Percentiles rank a stretch among this genome's conserved stretches.
These are phyloP conservation scores for Capitella teleta DNA, from an alignment of 1,140 invertebrate genomes.

Conservation along the genomic window DNA sequence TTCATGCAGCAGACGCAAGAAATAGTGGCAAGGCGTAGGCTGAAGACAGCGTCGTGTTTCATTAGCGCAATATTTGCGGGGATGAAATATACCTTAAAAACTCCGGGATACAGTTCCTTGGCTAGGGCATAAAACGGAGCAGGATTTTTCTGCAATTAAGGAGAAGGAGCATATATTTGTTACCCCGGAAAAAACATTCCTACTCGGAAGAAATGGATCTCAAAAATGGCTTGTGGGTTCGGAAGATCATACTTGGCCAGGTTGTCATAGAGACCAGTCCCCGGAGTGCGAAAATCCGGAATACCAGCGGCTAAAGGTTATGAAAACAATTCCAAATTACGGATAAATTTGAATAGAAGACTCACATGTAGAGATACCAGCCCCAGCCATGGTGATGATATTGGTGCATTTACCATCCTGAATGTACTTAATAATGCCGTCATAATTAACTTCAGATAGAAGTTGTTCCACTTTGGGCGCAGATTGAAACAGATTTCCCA, in stretches of 20 bases:
- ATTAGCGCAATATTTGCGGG: not conserved
- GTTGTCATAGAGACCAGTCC: constrained; percentile 82
- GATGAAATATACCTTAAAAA: constrained; percentile 30
- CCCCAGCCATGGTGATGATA: constrained; percentile 83
- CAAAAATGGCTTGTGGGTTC: constrained; percentile 87
- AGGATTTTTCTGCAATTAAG: constrained; percentile 32
- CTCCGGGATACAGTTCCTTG: constrained; percentile 35
- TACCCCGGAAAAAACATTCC: constrained; percentile 39
- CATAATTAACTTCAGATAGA: constrained; percentile 35
- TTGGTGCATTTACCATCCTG: constrained; percentile 63
- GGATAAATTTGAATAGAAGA: constrained; percentile 18
- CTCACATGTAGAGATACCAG: constrained; percentile 88
- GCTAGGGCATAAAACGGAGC: constrained; percentile 42
- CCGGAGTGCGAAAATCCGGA: constrained; percentile 88
- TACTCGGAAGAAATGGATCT: constrained; percentile 51
- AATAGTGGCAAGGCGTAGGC: constrained; percentile 39
- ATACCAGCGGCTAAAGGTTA: constrained; percentile 72
- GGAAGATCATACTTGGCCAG: constrained; percentile 82
- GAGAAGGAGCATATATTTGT: not conserved
- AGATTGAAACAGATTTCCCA: not conserved
- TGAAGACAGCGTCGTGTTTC: constrained; percentile 16
- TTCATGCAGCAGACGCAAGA: constrained; percentile 29
- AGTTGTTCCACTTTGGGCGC: not conserved
- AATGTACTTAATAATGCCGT: constrained; percentile 61
- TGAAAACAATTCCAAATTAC: not conserved